These are phyloP conservation scores for Boulengerochromis microlepis DNA, from an alignment of 2,113 vertebrate species.

Conservation along the genomic window DNA sequence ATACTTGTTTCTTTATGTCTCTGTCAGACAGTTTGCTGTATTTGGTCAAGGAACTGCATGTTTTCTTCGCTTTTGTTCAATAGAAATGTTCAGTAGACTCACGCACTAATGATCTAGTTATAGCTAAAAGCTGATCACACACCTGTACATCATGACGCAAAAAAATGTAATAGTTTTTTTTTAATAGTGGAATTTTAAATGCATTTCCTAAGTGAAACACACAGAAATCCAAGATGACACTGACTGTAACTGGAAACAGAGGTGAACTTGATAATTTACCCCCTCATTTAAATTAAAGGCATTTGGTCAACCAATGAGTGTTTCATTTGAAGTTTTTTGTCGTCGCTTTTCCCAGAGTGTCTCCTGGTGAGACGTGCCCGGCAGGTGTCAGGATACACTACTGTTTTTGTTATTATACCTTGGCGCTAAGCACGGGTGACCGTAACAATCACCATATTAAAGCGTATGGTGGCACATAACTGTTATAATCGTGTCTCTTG, in stretches of 20 bases:
- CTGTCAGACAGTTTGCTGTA: neutral
- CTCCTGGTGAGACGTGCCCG: rapidly evolving
- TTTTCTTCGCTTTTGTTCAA: neutral
- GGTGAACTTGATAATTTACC: neutral
- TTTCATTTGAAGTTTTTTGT: neutral
- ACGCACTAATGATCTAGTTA: neutral
- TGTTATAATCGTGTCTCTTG: neutral
- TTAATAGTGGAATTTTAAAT: neutral
- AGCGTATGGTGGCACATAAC: neutral
- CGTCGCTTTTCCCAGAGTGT: rapidly evolving
- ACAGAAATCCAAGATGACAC: neutral
- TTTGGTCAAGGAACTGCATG: neutral
- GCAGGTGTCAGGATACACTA: neutral
- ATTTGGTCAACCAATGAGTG: neutral
- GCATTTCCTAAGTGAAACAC: neutral
- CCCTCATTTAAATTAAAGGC: neutral
- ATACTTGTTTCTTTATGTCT: neutral
- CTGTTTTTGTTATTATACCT: neutral
- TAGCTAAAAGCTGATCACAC: neutral
- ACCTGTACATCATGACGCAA: neutral
- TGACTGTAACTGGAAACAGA: neutral
- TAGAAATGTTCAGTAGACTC: neutral
- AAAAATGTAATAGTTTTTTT: rapidly evolving
- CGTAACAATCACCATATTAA: rapidly evolving
- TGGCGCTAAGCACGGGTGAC: neutral